Evolutionary conservation across 2,113 vertebrate species (phyloP), one percentile per base, ranked within the genome.

Genomic region (Scomber scombrus): DNA sequence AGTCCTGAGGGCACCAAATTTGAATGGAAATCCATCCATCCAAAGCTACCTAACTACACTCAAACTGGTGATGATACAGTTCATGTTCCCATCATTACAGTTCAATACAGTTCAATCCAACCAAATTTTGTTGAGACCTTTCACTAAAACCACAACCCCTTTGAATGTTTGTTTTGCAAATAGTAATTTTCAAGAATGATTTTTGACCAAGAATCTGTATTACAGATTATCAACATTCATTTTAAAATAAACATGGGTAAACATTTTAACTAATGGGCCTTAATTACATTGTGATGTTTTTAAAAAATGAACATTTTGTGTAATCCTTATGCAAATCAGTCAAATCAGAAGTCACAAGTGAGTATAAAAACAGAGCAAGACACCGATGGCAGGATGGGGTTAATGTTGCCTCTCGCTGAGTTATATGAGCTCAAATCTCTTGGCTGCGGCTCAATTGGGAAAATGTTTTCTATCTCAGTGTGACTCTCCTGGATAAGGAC

Each of bases 401-500:
- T 82, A 84, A 82, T 65, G 60, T 23, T 55, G 45, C 55, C 50
- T 26, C 13, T 23, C 40, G 54, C 68, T 16, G 54, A 31, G 43
- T 31, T 65, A 58, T 40, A 31, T 76, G 29, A 82, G 74, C 54
- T 69, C 5, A 77, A 70, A 88, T 87, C 72, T 79, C 63, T 78
- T 72, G 58, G 75, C 80, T 67, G 80, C 34, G 50, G 76, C 83
- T 78, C 64, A 73, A 45, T 79, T 18, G 52, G 61, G 72, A 67
- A 80, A 79, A 66, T 4, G n/a, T 13, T 68, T 75, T 73, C 58
- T 54, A 34, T 72, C 85, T 87, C 67, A 74, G 21, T 77, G 85
- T 85, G 89, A 81, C 61, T 78, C 79, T 47, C 21, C 45, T 47
- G 54, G 86, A 85, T 88, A 84, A 83, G 57, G 56, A 70, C 79